Base-by-base conservation (phyloP, 2,888 invertebrate species). In the Tyria jacobaeae region DNA sequence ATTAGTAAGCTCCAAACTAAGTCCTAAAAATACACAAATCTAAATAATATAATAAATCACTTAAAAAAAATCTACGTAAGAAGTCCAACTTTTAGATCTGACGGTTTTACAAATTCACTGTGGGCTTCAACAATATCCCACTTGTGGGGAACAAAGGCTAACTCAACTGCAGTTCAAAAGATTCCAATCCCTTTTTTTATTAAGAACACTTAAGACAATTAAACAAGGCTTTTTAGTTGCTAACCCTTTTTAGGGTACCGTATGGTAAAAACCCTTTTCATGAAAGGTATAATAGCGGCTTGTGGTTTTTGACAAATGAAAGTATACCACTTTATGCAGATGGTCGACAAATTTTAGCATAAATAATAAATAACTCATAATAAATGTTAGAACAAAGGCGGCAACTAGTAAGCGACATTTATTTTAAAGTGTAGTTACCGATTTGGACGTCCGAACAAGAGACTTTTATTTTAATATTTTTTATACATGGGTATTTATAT, bases 171-270 rank as follows among this genome's bases (percentile, higher is more conserved):
- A 25, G 79, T 81, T 82, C 80, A 83, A 84, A 83, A 73, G 73
- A 79, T 76, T 74, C 79, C 79, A 77, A 68, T 69, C 74, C 79
- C 78, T 73, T 81, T 85, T 86, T 86, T 81, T 77, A 75, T 83
- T 76, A 78, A 73, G 74, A 82, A 77, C 88, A 85, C 87, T 88
- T 86, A 86, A 87, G 86, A 89, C 88, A 89, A 89, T 89, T 88
- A 87, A 85, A 76, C 73, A 21, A 77, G 57, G 75, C 76, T 86
- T 85, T 58, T 86, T 84, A 81, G 78, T 79, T 79, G 64, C 68
- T 52, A 73, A n/a, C 79, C 81, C 82, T 69, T 80, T 79, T 77
- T 79, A 62, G 81, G 73, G 72, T 75, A 62, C 75, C 69, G 70
- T 59, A 41, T 60, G 44, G 41, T 50, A 41, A 24, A 17, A 58